These are phyloP conservation scores for Agapornis canus DNA, from an alignment of 2,797 vertebrate genomes.

Conservation along the genomic window DNA sequence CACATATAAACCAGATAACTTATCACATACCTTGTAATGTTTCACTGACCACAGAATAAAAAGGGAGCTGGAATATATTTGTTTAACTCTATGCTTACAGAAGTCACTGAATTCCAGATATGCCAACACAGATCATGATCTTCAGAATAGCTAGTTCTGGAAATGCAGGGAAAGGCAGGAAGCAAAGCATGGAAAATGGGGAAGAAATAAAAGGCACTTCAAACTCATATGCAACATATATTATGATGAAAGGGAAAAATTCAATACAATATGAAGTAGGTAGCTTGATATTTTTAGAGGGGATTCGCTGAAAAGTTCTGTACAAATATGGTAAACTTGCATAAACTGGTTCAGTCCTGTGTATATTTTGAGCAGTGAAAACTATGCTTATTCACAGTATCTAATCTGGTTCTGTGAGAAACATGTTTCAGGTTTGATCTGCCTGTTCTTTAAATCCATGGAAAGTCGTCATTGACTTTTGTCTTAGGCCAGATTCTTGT, in stretches of 20 bases:
- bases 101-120: neutral
- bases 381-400: neutral
- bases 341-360: neutral
- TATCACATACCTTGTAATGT: neutral
- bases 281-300: neutral
- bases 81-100: neutral
- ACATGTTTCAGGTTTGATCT: neutral
- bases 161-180: neutral
- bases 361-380: neutral
- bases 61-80: neutral
- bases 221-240: neutral
- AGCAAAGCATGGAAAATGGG: neutral
- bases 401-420: neutral
- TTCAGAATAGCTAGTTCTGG: neutral
- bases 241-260: neutral
- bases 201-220: neutral
- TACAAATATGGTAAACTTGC: neutral
- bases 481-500: neutral
- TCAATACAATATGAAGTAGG: neutral
- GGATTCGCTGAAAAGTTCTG: neutral
- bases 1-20: neutral
- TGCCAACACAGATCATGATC: neutral
- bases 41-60: neutral
- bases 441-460: neutral
- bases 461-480: neutral